Evolutionary conservation across 2,888 invertebrate genomes (phyloP).

Genomic region (Amphimallon solstitiale): DNA sequence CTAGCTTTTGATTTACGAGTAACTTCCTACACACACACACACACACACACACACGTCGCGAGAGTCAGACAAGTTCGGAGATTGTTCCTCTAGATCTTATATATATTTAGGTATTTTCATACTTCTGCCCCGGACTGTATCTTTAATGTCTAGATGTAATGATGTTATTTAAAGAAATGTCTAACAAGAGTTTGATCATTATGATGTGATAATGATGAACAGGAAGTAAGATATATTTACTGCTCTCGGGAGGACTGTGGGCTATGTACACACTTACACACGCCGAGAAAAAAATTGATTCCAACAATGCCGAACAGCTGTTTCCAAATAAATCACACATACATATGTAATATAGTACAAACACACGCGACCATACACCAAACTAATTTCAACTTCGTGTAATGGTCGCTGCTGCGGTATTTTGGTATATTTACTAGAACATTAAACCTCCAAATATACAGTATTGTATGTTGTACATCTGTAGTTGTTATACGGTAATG

Average conservation of each 20-base stretch:
- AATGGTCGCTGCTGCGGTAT: slow-evolving; percentile 12
- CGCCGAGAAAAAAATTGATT: slow-evolving; percentile 27
- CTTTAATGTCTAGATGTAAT: neutral
- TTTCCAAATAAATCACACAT: slow-evolving; percentile 20
- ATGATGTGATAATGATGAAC: slow-evolving; percentile 31
- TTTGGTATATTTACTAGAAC: slow-evolving; percentile 21
- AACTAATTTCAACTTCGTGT: slow-evolving; percentile 20
- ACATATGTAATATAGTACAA: neutral
- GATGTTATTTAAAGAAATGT: slow-evolving; percentile 27
- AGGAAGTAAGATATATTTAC: slow-evolving; percentile 29
- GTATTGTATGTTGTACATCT: neutral
- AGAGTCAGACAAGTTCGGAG: too few relatives aligned
- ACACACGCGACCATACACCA: neutral
- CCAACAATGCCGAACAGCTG: slow-evolving; percentile 32
- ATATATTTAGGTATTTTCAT: neutral
- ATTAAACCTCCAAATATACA: slow-evolving; percentile 22
- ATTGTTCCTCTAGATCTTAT: too few relatives aligned
- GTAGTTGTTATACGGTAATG: slow-evolving; percentile 10
- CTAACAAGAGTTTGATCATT: slow-evolving; percentile 23
- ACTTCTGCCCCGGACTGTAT: neutral
- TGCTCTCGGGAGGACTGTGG: slow-evolving; percentile 16
- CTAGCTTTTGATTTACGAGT: too few relatives aligned
- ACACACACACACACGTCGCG: too few relatives aligned
- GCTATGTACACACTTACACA: too few relatives aligned
- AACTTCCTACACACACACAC: too few relatives aligned